These are phyloP conservation scores for Phoxinus dragarum DNA, from an alignment of 2,797 vertebrate species.

Conservation along the genomic window DNA sequence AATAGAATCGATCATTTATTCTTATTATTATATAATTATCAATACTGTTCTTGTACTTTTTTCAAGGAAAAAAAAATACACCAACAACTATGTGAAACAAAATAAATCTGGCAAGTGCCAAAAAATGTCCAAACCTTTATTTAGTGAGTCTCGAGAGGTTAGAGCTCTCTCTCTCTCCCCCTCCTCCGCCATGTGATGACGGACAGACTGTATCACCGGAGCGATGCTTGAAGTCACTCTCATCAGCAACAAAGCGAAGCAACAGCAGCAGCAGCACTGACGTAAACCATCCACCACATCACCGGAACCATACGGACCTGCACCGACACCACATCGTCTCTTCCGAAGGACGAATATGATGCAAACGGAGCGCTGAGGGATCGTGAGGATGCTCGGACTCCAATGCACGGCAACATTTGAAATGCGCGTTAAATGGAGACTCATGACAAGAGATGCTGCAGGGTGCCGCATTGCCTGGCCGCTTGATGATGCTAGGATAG, in stretches of 20 bases:
- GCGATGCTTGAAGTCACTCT: slow-evolving; percentile 75
- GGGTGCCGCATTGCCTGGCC: slow-evolving; percentile 85
- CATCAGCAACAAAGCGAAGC: slow-evolving; percentile 71
- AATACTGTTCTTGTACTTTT: not conserved
- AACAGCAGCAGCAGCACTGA: slow-evolving; percentile 65
- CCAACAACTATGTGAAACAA: not conserved
- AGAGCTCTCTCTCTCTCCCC: slow-evolving; percentile 50
- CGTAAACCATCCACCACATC: slow-evolving; percentile 70
- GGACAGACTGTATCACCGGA: slow-evolving; percentile 65
- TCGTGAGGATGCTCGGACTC: slow-evolving; percentile 59
- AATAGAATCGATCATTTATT: not conserved
- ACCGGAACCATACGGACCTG: slow-evolving; percentile 55
- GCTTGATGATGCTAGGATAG: slow-evolving; percentile 69
- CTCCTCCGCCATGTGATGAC: slow-evolving; percentile 65
- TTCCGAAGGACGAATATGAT: slow-evolving; percentile 43
- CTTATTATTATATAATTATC: not conserved
- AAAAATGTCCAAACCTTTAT: slow-evolving; percentile 16
- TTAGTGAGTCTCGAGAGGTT: slow-evolving; percentile 20
- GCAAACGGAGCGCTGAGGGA: slow-evolving; percentile 53
- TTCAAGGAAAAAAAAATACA: not conserved
- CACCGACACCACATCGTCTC: slow-evolving; percentile 47
- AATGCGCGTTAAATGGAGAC: slow-evolving; percentile 66
- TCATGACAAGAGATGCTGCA: slow-evolving; percentile 77
- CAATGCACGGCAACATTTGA: slow-evolving; percentile 64
- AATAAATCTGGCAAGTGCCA: not conserved